Percentiles rank a stretch among this genome's conserved stretches.
Conservation (phyloP, 2,113 vertebrate species). For the Sorex araneus region DNA sequence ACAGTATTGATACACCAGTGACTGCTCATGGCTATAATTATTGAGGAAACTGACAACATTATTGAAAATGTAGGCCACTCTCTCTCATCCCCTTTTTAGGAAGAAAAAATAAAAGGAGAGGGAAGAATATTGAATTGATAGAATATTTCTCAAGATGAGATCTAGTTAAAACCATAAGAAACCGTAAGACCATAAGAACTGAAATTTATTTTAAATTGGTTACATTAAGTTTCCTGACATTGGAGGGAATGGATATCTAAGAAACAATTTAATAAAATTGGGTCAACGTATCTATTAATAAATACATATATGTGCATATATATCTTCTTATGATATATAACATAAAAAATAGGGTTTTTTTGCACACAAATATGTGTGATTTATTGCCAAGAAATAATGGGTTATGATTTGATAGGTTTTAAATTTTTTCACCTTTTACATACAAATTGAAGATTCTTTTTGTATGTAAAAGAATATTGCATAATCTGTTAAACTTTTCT, state of each 20-base stretch:
- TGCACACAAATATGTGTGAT: constrained; percentile 50
- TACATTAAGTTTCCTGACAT: constrained; percentile 62
- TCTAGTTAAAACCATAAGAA: constrained; percentile 50
- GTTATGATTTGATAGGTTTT: constrained; percentile 79
- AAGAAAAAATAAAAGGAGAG: not conserved
- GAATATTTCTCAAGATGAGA: constrained; percentile 18
- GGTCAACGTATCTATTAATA: constrained; percentile 67
- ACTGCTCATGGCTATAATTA: not conserved
- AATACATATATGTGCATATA: too few relatives aligned
- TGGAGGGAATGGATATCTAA: constrained; percentile 47
- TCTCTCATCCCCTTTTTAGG: not conserved
- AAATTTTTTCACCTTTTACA: constrained; percentile 72
- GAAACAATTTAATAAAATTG: constrained; percentile 69
- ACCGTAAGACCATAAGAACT: constrained; percentile 49
- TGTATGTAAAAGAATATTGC: too few relatives aligned
- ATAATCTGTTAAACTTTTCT: constrained; percentile 72
- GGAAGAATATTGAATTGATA: not conserved
- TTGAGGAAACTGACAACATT: constrained; percentile 11
- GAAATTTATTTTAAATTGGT: constrained; percentile 46
- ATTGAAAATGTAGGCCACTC: not conserved
- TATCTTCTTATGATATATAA: constrained; percentile 67
- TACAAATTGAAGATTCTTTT: constrained; percentile 57
- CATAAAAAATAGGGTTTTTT: constrained; percentile 49
- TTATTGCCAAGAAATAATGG: constrained; percentile 71
- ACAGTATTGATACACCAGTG: constrained; percentile 4